phyloP scores from a whole-genome alignment of 2,888 invertebrate genomes.

The Portevinia maculata region DNA sequence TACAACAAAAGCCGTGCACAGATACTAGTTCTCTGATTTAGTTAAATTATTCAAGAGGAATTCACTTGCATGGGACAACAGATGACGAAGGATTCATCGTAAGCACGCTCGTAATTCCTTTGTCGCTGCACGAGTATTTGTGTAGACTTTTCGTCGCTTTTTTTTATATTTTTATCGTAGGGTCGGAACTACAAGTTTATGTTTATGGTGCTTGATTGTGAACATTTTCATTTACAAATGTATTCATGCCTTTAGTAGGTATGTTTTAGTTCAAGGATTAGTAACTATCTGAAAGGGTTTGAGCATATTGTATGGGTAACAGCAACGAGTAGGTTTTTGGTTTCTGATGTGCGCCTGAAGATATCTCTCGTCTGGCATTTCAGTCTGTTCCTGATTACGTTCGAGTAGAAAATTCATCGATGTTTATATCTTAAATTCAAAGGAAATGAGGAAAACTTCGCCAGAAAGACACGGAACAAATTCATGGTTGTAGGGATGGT shows the following conservation, averaged over 20 bases:
- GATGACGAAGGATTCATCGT: slow-evolving; percentile 49
- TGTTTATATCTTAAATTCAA: slow-evolving; percentile 23
- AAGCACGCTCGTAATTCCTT: slow-evolving; percentile 32
- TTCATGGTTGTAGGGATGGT: not conserved
- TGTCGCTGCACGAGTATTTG: slow-evolving; percentile 50
- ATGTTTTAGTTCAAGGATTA: slow-evolving; percentile 41
- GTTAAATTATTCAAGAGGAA: slow-evolving; percentile 45
- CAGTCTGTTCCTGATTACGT: slow-evolving; percentile 19
- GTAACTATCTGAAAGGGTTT: slow-evolving; percentile 14
- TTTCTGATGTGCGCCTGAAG: slow-evolving; percentile 1
- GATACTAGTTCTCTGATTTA: slow-evolving; percentile 24
- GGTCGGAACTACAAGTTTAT: slow-evolving; percentile 10
- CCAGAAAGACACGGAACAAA: not conserved
- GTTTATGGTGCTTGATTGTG: not conserved
- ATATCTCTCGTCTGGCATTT: slow-evolving; percentile 23
- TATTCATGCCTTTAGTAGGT: not conserved
- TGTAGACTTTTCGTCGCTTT: slow-evolving; percentile 27
- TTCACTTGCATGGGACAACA: slow-evolving; percentile 41
- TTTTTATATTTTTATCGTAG: not conserved
- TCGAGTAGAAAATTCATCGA: slow-evolving; percentile 15
- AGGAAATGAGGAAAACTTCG: not conserved
- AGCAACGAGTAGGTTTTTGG: not conserved
- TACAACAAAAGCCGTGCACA: slow-evolving; percentile 23
- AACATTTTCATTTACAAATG: not conserved
- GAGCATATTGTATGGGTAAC: not conserved